These are phyloP conservation scores for Lepilemur ruficaudatus DNA, from an alignment of 2,797 vertebrate species.

Conservation along the genomic window DNA sequence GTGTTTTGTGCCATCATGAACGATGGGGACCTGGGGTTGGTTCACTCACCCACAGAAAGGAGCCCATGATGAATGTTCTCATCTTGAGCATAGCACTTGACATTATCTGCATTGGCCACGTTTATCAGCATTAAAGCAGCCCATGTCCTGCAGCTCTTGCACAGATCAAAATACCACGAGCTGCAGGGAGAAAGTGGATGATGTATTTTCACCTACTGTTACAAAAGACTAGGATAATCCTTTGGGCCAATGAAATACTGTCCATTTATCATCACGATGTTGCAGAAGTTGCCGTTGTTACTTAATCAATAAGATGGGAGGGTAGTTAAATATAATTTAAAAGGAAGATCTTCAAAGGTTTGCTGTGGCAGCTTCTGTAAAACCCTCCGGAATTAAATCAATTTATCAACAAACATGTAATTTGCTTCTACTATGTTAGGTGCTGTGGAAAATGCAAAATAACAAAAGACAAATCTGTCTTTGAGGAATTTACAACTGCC, in stretches of 20 bases:
- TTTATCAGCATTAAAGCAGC: background rate
- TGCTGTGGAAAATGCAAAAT: background rate
- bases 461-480: background rate
- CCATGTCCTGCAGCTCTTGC: background rate
- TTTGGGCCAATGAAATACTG: background rate
- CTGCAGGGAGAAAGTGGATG: background rate
- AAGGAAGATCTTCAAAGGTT: background rate
- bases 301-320: background rate
- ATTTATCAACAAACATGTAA: background rate
- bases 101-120: background rate
- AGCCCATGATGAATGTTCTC: background rate
- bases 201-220: background rate
- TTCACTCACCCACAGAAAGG: background rate
- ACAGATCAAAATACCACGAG: background rate
- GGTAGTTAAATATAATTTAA: background rate
- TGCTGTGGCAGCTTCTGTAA: background rate
- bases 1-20: background rate
- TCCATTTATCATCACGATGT: background rate
- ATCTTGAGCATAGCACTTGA: background rate
- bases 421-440: background rate
- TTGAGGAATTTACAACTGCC: background rate
- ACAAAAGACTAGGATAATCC: background rate
- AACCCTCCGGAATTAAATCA: constrained; percentile 25
- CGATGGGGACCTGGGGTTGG: background rate
- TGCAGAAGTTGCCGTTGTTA: background rate